A percentile compares a stretch with the other conserved stretches of the same genome.
phyloP scores from a whole-genome alignment of 2,797 vertebrate species.

The Acanthiza pusilla region DNA sequence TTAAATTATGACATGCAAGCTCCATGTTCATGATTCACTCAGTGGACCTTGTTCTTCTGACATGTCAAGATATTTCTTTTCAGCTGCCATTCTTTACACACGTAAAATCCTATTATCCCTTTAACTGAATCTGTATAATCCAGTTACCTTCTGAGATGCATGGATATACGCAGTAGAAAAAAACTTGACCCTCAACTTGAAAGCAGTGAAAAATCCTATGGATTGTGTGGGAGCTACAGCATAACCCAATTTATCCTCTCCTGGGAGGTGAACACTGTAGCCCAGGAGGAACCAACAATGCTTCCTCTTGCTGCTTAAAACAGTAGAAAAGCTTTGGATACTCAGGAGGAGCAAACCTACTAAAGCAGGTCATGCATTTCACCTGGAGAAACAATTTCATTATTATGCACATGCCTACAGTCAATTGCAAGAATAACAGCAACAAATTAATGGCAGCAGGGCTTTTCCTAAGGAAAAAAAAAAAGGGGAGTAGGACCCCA shows the following conservation, averaged over 20 bases:
- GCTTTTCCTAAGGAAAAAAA: background rate
- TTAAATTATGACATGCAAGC: conserved; percentile 11
- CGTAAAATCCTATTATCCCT: conserved; percentile 29
- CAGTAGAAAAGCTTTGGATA: background rate
- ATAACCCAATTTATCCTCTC: background rate
- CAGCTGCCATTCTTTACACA: conserved; percentile 31
- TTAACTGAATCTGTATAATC: conserved; percentile 32
- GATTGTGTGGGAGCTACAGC: background rate
- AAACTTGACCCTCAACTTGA: background rate
- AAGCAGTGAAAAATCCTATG: conserved; percentile 23
- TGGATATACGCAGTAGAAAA: background rate
- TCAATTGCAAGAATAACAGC: background rate
- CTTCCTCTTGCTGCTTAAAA: background rate
- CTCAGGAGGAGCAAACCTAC: background rate
- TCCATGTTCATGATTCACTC: background rate
- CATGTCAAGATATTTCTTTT: conserved; percentile 28
- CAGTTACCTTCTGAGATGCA: conserved; percentile 22
- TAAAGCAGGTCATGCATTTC: background rate
- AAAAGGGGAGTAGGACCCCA: background rate
- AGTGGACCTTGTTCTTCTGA: conserved; percentile 20
- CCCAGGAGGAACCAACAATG: background rate
- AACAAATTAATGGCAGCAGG: background rate
- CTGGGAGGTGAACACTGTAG: background rate
- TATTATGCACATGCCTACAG: background rate
- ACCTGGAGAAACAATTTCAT: background rate